Percentiles rank a stretch among this genome's conserved stretches.
Evolutionary conservation across 64 coral and sea anemone species (phyloP).

Genomic region (Montipora cactus): DNA sequence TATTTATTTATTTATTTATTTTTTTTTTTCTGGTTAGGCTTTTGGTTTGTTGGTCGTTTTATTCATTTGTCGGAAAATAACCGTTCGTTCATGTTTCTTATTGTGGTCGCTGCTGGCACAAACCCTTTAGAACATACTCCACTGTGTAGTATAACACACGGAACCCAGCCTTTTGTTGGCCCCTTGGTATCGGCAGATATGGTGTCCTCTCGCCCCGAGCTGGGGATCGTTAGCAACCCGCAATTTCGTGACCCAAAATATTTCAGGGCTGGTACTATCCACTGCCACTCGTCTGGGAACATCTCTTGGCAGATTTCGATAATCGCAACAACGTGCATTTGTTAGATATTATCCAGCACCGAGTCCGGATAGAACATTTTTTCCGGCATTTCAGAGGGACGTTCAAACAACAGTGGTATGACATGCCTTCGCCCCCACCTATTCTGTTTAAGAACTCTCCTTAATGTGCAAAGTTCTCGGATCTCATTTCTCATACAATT

Average conservation of each 20-base stretch:
- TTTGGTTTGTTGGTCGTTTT: background rate
- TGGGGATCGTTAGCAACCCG: background rate
- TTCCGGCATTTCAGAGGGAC: background rate
- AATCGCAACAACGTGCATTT: too few species aligned
- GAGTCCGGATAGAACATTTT: too few species aligned
- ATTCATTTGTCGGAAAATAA: background rate
- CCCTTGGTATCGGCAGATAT: background rate
- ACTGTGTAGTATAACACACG: background rate
- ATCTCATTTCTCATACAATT: background rate
- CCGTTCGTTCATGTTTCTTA: background rate
- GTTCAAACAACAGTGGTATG: background rate
- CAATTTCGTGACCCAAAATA: background rate
- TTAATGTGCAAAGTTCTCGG: too few species aligned
- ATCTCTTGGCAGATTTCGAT: background rate
- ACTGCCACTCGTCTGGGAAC: too few species aligned
- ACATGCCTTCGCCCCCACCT: background rate
- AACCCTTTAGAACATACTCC: background rate
- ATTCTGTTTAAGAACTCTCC: background rate
- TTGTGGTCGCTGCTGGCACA: background rate
- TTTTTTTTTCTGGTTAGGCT: background rate
- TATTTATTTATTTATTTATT: background rate
- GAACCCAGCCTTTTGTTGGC: constrained; percentile 31
- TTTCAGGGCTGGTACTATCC: constrained; percentile 38
- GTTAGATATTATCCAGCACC: too few species aligned
- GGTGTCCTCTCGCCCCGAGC: background rate